phyloP scores from a whole-genome alignment of 2,797 vertebrate genomes.

The Labroides dimidiatus region DNA sequence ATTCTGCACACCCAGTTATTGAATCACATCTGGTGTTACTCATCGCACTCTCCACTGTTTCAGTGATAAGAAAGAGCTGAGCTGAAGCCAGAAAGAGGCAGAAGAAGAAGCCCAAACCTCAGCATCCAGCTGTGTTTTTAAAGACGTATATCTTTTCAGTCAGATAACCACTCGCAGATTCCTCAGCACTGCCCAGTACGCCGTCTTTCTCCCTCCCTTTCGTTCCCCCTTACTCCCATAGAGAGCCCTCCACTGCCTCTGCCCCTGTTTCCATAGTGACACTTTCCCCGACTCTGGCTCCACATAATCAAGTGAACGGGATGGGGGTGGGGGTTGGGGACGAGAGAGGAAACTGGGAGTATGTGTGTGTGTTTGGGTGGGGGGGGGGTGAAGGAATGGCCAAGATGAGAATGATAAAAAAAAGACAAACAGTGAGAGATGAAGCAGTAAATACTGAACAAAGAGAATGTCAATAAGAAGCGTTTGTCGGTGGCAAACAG shows the following conservation, averaged over 20 bases:
- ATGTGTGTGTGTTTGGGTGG: neutral
- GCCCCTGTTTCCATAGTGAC: conserved; percentile 84
- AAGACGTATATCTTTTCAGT: conserved; percentile 21
- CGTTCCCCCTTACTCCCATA: conserved; percentile 43
- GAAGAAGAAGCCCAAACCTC: conserved; percentile 8
- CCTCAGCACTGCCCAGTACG: conserved; percentile 52
- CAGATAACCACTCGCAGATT: conserved; percentile 57
- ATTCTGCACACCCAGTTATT: neutral
- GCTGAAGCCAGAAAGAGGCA: conserved; percentile 7
- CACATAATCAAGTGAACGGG: conserved; percentile 77
- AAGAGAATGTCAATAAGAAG: conserved; percentile 58
- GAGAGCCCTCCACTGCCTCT: conserved; percentile 70
- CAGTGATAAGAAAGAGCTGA: conserved; percentile 22
- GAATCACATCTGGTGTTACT: conserved; percentile 23
- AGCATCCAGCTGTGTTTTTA: conserved; percentile 18
- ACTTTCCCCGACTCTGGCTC: conserved; percentile 79
- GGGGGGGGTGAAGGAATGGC: conserved; percentile 56
- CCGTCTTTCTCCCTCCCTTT: conserved; percentile 25
- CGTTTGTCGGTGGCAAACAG: conserved; percentile 62
- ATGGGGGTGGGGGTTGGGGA: conserved; percentile 65
- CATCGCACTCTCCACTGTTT: neutral
- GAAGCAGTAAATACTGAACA: conserved; percentile 66
- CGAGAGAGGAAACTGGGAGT: conserved; percentile 31
- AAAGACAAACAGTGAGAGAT: conserved; percentile 49
- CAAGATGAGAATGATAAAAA: conserved; percentile 52